phyloP scores from a whole-genome alignment of 2,113 vertebrate species.

The Eleginops maclovinus region DNA sequence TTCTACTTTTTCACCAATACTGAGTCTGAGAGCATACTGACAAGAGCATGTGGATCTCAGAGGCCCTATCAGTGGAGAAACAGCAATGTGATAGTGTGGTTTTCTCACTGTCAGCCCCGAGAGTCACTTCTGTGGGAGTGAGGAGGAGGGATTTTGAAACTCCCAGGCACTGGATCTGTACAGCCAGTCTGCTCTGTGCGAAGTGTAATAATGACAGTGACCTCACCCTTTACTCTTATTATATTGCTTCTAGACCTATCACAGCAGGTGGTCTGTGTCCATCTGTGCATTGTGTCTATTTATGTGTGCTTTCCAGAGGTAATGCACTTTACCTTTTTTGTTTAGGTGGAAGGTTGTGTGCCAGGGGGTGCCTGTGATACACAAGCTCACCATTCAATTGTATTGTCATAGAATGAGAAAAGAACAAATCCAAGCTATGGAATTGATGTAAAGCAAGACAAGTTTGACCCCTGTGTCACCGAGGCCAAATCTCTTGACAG shows the following conservation, averaged over 20 bases:
- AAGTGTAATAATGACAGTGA: conserved; percentile 69
- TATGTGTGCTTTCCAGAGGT: conserved; percentile 12
- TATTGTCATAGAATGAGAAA: conserved; percentile 54
- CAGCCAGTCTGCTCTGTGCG: conserved; percentile 33
- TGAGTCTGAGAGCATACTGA: conserved; percentile 52
- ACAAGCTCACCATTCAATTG: conserved; percentile 28
- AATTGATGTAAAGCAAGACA: conserved; percentile 57
- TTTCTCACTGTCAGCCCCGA: conserved; percentile 53
- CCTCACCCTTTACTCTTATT: conserved; percentile 53
- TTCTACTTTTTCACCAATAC: conserved; percentile 38
- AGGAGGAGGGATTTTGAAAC: conserved; percentile 62
- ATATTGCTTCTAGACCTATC: conserved; percentile 50
- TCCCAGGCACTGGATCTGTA: conserved; percentile 49
- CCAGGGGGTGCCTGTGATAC: conserved; percentile 11
- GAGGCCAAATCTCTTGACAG: conserved; percentile 35
- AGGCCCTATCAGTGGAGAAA: conserved; percentile 64
- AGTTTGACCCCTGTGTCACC: conserved; percentile 46
- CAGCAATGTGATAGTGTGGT: conserved; percentile 55
- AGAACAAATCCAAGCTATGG: conserved; percentile 34
- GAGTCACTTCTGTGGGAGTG: conserved; percentile 63
- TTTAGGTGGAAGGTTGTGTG: conserved; percentile 14
- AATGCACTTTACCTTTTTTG: conserved; percentile 14
- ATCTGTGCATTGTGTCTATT: not conserved
- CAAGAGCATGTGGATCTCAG: conserved; percentile 51
- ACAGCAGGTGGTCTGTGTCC: conserved; percentile 34